phyloP scores from a whole-genome alignment of 2,797 vertebrate species.

The Corythornis leucogaster region DNA sequence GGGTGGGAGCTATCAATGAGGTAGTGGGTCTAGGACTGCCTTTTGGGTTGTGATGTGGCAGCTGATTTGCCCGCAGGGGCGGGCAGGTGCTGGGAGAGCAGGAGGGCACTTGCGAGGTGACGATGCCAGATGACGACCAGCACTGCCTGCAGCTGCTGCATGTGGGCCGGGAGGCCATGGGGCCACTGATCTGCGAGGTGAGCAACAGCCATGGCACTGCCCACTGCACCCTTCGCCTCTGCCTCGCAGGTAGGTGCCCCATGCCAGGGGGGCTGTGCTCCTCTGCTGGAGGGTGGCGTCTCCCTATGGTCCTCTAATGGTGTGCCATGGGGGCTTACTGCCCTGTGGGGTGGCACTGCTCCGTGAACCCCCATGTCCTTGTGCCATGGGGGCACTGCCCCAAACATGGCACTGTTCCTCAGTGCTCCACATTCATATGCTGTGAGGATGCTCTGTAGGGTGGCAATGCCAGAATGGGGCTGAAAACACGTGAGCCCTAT shows the following conservation, averaged over 20 bases:
- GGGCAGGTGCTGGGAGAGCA: conserved; percentile 81
- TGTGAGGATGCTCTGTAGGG: not conserved
- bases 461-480: not conserved
- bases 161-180: conserved; percentile 72
- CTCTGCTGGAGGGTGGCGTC: not conserved
- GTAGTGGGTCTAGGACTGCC: not conserved
- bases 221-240: conserved; percentile 85
- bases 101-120: conserved; percentile 85
- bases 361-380: not conserved
- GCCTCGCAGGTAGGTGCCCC: conserved; percentile 86
- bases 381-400: not conserved
- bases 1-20: not conserved
- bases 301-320: not conserved
- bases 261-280: rapidly evolving
- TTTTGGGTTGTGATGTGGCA: not conserved
- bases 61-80: conserved; percentile 72
- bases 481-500: not conserved
- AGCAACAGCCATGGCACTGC: conserved; percentile 89
- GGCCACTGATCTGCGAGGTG: conserved; percentile 87
- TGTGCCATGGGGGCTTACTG: not conserved
- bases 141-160: conserved; percentile 87
- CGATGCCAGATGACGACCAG: conserved; percentile 93
- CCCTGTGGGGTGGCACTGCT: not conserved
- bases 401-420: not conserved
- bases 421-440: not conserved